phyloP scores from a whole-genome alignment of 2,888 invertebrate genomes.

The Portevinia maculata region DNA sequence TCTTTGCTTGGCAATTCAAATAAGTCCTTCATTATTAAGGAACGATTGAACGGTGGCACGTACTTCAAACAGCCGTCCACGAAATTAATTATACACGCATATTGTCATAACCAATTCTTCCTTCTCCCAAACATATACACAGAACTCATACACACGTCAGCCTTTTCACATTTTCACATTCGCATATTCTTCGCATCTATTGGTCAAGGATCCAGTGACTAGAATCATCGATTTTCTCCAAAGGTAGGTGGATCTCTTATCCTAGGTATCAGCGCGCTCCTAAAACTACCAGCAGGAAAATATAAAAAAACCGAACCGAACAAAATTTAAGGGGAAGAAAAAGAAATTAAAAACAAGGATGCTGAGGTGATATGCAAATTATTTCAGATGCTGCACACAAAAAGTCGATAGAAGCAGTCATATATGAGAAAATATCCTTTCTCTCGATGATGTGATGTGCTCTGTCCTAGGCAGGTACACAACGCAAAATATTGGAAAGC shows the following conservation, averaged over 20 bases:
- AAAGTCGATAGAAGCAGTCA: conserved; percentile 62
- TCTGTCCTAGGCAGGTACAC: conserved; percentile 58
- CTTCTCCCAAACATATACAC: conserved; percentile 40
- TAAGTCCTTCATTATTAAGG: too few species aligned
- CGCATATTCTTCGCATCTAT: conserved; percentile 73
- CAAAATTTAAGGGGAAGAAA: conserved; percentile 54
- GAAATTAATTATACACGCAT: conserved; percentile 53
- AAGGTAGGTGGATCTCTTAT: conserved; percentile 73
- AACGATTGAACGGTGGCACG: conserved; percentile 20
- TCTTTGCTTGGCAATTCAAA: too few species aligned
- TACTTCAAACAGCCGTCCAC: conserved; percentile 19
- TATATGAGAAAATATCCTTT: conserved; percentile 71
- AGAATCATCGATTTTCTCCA: conserved; percentile 68
- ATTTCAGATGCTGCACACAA: conserved; percentile 71
- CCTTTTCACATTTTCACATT: conserved; percentile 59
- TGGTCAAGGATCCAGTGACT: conserved; percentile 71
- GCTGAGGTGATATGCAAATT: conserved; percentile 74
- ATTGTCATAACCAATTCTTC: conserved; percentile 45
- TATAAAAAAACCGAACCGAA: conserved; percentile 45
- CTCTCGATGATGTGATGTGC: conserved; percentile 48
- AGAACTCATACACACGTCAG: conserved; percentile 36
- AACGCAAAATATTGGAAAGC: conserved; percentile 72
- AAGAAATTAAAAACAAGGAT: conserved; percentile 69
- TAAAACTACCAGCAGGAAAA: conserved; percentile 39
- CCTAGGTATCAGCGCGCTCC: conserved; percentile 47